phyloP scores from a whole-genome alignment of 2,888 invertebrate species.

The Dorcus parallelipipedus region DNA sequence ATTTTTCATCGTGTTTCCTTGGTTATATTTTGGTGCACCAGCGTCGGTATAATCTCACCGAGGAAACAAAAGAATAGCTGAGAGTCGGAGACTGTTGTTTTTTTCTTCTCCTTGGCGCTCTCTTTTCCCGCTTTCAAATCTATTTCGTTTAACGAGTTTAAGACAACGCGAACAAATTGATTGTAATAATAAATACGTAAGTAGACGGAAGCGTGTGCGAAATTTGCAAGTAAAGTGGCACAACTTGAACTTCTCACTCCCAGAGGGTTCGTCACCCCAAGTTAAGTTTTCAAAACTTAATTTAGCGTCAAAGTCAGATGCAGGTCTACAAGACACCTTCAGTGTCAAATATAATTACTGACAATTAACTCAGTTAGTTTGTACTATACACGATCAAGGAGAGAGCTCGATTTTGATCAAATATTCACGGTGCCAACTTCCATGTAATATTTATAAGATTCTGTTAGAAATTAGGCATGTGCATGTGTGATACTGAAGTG shows the following conservation, averaged over 20 bases:
- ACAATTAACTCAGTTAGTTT: constrained; percentile 43
- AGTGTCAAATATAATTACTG: constrained; percentile 44
- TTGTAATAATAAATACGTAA: neutral
- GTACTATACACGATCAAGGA: constrained; percentile 20
- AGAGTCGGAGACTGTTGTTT: no score
- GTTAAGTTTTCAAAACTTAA: constrained; percentile 41
- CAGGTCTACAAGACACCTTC: constrained; percentile 35
- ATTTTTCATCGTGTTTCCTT: constrained; percentile 14
- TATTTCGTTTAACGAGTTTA: no score
- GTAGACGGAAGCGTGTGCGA: neutral
- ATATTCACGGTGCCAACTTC: constrained; percentile 4
- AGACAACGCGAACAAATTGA: no score
- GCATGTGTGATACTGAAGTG: no score
- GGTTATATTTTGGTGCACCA: constrained; percentile 2
- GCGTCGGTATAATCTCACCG: neutral
- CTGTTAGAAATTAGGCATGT: no score
- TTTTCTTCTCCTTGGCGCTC: no score
- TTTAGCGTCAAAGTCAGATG: constrained; percentile 35
- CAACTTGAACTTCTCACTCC: constrained; percentile 12
- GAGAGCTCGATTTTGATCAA: constrained; percentile 8
- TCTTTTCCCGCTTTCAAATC: no score
- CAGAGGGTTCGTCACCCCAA: constrained; percentile 15
- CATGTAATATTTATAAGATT: no score
- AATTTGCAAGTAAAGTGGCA: constrained; percentile 5
- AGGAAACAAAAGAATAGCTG: neutral